Conservation (phyloP, 2,113 vertebrate genomes). For the Garra rufa region DNA sequence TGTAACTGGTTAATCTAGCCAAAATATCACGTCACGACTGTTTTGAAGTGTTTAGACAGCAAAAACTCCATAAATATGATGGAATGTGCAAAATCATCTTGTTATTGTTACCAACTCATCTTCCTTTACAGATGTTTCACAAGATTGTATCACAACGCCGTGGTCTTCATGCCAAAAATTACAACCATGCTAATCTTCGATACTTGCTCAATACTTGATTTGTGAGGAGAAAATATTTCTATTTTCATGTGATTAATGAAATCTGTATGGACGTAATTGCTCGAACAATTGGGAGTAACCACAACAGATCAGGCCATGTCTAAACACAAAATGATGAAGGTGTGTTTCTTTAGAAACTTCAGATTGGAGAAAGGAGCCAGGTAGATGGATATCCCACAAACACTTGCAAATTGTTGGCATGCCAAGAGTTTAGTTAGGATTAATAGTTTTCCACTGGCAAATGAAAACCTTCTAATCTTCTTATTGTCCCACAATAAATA, state of each 20-base stretch:
- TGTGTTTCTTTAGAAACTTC: slow-evolving; percentile 17
- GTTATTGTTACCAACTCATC: slow-evolving; percentile 41
- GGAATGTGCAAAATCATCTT: slow-evolving; percentile 42
- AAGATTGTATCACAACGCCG: slow-evolving; percentile 15
- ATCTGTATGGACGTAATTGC: slow-evolving; percentile 13
- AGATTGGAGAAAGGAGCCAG: slow-evolving; percentile 33
- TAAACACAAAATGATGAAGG: slow-evolving; percentile 25
- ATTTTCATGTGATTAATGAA: slow-evolving; percentile 33
- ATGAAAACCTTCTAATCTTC: slow-evolving; percentile 80
- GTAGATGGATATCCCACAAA: slow-evolving; percentile 58
- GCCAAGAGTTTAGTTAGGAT: slow-evolving; percentile 65
- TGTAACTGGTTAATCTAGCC: slow-evolving; percentile 62
- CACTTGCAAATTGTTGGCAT: slow-evolving; percentile 61
- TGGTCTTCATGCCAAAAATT: slow-evolving; percentile 23
- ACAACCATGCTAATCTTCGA: slow-evolving; percentile 35
- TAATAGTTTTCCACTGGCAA: slow-evolving; percentile 74
- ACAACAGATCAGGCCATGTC: slow-evolving; percentile 33
- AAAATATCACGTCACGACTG: slow-evolving; percentile 21
- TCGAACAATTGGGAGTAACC: slow-evolving; percentile 41
- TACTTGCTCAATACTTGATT: slow-evolving; percentile 28
- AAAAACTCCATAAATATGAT: slow-evolving; percentile 31
- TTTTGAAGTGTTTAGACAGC: slow-evolving; percentile 34
- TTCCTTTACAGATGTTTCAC: slow-evolving; percentile 27
- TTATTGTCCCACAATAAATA: slow-evolving; percentile 76
- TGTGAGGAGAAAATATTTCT: not conserved